Percentiles rank a stretch among this genome's conserved stretches.
Conservation (phyloP, 2,797 vertebrate species). For the Pangasius sanitwongsei region DNA sequence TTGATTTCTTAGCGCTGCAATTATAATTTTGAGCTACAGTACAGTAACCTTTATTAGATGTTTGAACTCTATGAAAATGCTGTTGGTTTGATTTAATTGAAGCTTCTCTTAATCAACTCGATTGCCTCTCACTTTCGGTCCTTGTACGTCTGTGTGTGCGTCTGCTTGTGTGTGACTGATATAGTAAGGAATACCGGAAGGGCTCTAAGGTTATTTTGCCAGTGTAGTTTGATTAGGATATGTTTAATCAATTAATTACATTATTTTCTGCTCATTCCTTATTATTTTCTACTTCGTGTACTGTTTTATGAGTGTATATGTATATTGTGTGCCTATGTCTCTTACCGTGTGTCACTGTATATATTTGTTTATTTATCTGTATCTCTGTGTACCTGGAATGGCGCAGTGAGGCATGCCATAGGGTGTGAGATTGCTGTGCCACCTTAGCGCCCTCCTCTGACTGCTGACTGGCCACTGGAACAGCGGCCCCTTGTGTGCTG, state of each 20-base stretch:
- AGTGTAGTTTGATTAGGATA: not conserved
- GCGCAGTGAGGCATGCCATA: constrained; percentile 50
- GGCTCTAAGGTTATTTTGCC: not conserved
- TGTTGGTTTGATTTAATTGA: not conserved
- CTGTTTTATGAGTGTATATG: not conserved
- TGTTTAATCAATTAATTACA: not conserved
- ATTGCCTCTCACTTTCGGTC: not conserved
- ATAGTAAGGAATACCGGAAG: not conserved
- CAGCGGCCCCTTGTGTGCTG: constrained; percentile 61
- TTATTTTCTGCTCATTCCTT: not conserved
- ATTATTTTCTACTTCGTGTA: not conserved
- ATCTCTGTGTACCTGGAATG: constrained; percentile 37
- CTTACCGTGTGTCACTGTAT: not conserved
- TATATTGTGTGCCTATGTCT: not conserved
- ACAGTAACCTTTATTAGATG: not conserved
- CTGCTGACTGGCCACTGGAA: constrained; percentile 59
- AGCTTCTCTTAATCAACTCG: not conserved
- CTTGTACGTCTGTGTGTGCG: not conserved
- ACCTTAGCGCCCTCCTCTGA: constrained; percentile 59
- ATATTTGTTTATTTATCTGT: constrained; percentile 9
- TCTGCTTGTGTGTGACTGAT: not conserved
- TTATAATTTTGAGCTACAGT: not conserved
- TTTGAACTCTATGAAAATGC: not conserved
- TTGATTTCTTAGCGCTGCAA: not conserved
- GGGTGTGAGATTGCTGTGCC: constrained; percentile 61